Evolutionary conservation across 2,888 invertebrate genomes (phyloP).

Genomic region (Andrena bicolor): DNA sequence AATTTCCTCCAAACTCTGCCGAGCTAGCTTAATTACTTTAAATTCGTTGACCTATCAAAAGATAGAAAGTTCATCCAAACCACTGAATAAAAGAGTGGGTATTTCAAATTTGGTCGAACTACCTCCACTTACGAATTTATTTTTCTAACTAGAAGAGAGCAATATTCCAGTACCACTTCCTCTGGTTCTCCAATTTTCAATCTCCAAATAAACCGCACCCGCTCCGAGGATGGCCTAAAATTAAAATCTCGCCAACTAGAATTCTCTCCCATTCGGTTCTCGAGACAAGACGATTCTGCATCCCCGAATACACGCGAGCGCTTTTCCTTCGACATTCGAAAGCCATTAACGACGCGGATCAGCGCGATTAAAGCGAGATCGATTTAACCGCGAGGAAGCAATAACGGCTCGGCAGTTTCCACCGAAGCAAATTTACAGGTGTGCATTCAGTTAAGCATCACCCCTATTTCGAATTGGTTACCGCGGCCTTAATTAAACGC

Average conservation of each 20-base stretch:
- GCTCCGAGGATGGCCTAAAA: too few relatives aligned
- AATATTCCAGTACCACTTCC: too few relatives aligned
- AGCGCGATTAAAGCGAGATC: neutral
- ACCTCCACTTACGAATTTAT: too few relatives aligned
- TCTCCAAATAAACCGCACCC: too few relatives aligned
- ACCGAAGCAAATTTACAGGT: neutral
- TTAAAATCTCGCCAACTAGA: neutral
- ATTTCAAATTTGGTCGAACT: neutral
- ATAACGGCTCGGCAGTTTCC: neutral
- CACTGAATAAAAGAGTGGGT: neutral
- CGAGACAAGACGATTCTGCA: neutral
- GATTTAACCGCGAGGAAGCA: neutral
- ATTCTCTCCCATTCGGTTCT: neutral
- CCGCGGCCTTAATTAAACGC: constrained; percentile 23
- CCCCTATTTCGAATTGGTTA: neutral
- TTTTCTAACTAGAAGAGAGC: too few relatives aligned
- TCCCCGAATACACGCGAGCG: neutral
- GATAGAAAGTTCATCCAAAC: neutral
- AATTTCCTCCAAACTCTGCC: too few relatives aligned
- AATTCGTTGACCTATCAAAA: constrained; percentile 3
- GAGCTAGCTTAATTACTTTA: neutral
- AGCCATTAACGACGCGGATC: neutral
- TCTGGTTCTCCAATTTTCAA: too few relatives aligned
- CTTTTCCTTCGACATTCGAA: neutral
- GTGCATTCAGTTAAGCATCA: neutral